Evolutionary conservation across 2,113 vertebrate species (phyloP).

Genomic region (Actenoides hombroni): DNA sequence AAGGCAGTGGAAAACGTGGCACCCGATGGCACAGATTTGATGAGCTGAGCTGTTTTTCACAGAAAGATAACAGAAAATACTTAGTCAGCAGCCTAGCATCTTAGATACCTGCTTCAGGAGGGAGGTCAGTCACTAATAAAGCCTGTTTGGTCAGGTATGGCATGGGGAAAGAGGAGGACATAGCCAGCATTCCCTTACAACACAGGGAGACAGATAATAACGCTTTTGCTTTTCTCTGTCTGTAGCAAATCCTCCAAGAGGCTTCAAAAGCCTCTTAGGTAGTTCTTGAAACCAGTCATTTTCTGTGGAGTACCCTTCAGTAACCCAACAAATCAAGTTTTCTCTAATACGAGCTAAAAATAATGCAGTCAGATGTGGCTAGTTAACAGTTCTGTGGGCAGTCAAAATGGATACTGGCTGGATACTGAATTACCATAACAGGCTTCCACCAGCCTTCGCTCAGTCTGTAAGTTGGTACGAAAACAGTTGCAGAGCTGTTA

Average conservation of each 20-base stretch:
- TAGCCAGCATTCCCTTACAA: background rate
- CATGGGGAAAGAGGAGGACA: background rate
- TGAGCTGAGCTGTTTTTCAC: background rate
- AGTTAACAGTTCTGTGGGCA: background rate
- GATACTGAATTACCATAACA: background rate
- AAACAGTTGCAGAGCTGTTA: background rate
- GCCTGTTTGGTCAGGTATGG: background rate
- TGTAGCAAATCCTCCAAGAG: background rate
- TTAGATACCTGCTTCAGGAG: background rate
- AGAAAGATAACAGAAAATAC: background rate
- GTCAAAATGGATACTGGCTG: background rate
- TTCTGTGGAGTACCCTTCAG: background rate
- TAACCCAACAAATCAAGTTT: background rate
- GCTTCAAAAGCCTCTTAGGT: background rate
- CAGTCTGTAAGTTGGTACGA: background rate
- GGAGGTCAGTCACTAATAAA: background rate
- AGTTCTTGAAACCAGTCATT: background rate
- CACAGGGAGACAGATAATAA: background rate
- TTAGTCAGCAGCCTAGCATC: background rate
- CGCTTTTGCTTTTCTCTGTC: background rate
- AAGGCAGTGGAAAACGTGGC: background rate
- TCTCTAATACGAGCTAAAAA: background rate
- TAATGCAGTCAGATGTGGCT: accelerated
- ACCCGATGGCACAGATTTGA: background rate
- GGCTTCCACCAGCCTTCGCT: background rate